phyloP scores from a whole-genome alignment of 2,888 invertebrate genomes.

The Chaetogeoica ovagalla region DNA sequence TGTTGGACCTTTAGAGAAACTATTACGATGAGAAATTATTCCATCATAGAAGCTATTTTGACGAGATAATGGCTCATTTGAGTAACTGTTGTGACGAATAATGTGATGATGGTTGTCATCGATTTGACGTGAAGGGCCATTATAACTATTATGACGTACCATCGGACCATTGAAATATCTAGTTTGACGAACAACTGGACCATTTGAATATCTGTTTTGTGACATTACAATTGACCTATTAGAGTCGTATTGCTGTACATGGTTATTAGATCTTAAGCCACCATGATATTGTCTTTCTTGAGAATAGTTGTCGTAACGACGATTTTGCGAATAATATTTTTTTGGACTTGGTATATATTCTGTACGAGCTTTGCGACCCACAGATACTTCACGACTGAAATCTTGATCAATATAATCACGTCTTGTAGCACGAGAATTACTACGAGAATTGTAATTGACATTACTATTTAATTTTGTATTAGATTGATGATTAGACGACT shows the following conservation, averaged over 20 bases:
- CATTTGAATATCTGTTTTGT: slow-evolving; percentile 41
- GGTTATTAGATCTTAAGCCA: slow-evolving; percentile 6
- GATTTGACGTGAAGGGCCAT: slow-evolving; percentile 19
- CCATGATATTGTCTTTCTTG: slow-evolving; percentile 13
- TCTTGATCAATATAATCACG: slow-evolving; percentile 44
- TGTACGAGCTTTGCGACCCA: background rate
- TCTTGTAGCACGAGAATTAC: slow-evolving; percentile 35
- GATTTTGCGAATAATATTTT: slow-evolving; percentile 40
- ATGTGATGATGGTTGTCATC: background rate
- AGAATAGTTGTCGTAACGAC: slow-evolving; percentile 25
- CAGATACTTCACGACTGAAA: slow-evolving; percentile 14
- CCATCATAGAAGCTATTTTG: slow-evolving; percentile 30
- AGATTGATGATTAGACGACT: slow-evolving; percentile 19
- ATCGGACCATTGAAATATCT: slow-evolving; percentile 37
- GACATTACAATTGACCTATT: slow-evolving; percentile 14
- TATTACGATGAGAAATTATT: slow-evolving; percentile 28
- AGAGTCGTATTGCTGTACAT: slow-evolving; percentile 4
- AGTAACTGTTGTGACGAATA: slow-evolving; percentile 45
- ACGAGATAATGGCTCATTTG: slow-evolving; percentile 14
- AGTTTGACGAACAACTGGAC: slow-evolving; percentile 19
- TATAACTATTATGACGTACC: slow-evolving; percentile 33
- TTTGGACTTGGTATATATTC: slow-evolving; percentile 21
- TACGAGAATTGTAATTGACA: slow-evolving; percentile 28
- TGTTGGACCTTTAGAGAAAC: slow-evolving; percentile 16
- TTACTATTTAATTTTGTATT: background rate